A percentile compares a stretch with the other conserved stretches of the same genome.
Evolutionary conservation across 2,113 vertebrate genomes (phyloP).

Genomic region (Cinclus mexicanus): DNA sequence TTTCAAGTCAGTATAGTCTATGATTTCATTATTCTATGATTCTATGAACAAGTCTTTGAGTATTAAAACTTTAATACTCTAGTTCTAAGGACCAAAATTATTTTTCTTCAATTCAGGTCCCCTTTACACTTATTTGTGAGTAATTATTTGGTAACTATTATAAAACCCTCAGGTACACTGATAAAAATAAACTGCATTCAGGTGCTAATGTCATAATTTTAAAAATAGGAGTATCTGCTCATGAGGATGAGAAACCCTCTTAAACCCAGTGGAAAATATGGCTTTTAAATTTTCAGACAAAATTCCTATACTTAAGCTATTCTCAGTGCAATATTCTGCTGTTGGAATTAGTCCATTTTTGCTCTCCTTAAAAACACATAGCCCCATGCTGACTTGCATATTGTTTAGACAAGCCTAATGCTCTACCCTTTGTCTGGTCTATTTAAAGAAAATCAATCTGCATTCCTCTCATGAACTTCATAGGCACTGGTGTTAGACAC

Average conservation of each 20-base stretch:
- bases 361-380: background rate
- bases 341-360: slow-evolving; percentile 25
- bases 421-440: background rate
- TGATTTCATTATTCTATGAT: background rate
- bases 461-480: slow-evolving; percentile 54
- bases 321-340: background rate
- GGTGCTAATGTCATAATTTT: background rate
- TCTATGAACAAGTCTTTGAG: background rate
- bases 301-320: background rate
- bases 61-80: background rate
- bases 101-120: background rate
- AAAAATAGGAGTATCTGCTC: background rate
- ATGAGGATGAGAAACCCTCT: background rate
- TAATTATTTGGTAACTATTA: background rate
- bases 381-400: slow-evolving; percentile 22
- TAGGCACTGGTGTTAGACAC: background rate
- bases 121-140: background rate
- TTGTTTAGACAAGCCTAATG: slow-evolving; percentile 56
- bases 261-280: background rate
- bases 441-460: slow-evolving; percentile 62
- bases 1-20: background rate
- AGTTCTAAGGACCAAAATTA: background rate
- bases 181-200: background rate
- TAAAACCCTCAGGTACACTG: background rate
- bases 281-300: background rate